Percentiles rank a stretch among this genome's conserved stretches.
Conservation (phyloP, 2,888 invertebrate genomes). For the Drosophila bunnanda region DNA sequence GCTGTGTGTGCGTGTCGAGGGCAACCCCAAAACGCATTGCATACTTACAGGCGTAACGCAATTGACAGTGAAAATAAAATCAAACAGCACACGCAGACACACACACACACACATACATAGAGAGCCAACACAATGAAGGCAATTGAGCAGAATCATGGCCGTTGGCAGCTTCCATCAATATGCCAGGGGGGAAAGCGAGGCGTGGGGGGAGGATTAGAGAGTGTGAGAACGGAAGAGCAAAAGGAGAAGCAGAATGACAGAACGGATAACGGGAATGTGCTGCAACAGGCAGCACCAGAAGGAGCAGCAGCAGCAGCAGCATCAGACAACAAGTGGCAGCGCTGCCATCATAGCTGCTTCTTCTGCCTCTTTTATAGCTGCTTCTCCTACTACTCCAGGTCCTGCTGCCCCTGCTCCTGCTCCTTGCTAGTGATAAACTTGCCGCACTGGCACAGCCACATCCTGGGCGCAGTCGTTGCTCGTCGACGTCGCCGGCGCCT, state of each 20-base stretch:
- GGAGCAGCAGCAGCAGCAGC: slow-evolving; percentile 1
- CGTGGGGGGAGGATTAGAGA: slow-evolving; percentile 1
- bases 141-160: slow-evolving; percentile 80
- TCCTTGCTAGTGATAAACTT: slow-evolving; percentile 12
- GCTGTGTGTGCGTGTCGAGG: slow-evolving; percentile 2
- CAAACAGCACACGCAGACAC: slow-evolving; percentile 40
- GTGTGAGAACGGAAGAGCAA: background rate
- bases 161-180: slow-evolving; percentile 68
- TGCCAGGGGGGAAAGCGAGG: slow-evolving; percentile 13
- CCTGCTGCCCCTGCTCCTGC: slow-evolving; percentile 3
- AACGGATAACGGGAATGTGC: slow-evolving; percentile 45
- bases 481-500: slow-evolving; percentile 64
- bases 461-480: slow-evolving; percentile 61
- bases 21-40: slow-evolving; percentile 47
- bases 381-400: slow-evolving; percentile 1
- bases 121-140: slow-evolving; percentile 68
- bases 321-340: slow-evolving; percentile 70
- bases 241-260: slow-evolving; percentile 16
- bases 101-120: slow-evolving; percentile 3
- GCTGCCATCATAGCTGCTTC: slow-evolving; percentile 39
- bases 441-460: slow-evolving; percentile 53
- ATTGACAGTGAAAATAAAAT: slow-evolving; percentile 70
- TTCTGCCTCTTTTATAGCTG: slow-evolving; percentile 5
- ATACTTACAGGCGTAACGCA: slow-evolving; percentile 68
- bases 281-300: slow-evolving; percentile 59